Conservation (phyloP, 2,888 invertebrate species). For the Coremacera marginata region DNA sequence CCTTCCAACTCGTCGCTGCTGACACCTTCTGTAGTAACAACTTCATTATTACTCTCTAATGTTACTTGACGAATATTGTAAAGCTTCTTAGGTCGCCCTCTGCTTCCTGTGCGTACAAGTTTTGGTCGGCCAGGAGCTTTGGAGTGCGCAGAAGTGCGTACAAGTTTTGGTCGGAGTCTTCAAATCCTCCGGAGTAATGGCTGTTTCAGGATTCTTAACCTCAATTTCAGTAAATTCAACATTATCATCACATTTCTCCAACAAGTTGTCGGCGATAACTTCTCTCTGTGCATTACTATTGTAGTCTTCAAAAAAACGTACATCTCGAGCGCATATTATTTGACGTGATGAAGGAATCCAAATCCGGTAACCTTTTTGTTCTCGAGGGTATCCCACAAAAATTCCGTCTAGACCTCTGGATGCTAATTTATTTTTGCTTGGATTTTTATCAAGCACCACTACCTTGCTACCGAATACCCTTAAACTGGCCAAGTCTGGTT, state of each 20-base stretch:
- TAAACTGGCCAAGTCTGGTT: too few species aligned
- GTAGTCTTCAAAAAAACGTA: conserved; percentile 18
- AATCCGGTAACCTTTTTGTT: conserved; percentile 35
- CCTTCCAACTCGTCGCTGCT: neutral
- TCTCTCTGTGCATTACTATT: neutral
- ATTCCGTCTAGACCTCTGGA: conserved; percentile 34
- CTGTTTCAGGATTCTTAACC: neutral
- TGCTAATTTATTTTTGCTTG: conserved; percentile 28
- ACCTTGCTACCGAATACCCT: conserved; percentile 60
- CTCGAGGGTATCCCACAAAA: conserved; percentile 38
- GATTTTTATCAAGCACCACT: conserved; percentile 47
- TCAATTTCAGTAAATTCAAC: neutral
- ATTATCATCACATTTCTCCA: neutral
- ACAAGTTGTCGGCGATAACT: neutral
- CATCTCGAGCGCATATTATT: conserved; percentile 30
- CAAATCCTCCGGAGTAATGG: neutral
- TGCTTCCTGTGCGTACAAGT: conserved; percentile 26
- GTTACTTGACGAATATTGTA: neutral
- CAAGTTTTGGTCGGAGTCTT: neutral
- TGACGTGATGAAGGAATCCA: conserved; percentile 27
- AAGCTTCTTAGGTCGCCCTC: conserved; percentile 31
- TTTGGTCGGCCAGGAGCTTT: conserved; percentile 29
- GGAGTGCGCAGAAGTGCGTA: neutral
- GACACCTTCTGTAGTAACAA: neutral
- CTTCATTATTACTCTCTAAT: neutral